phyloP scores from a whole-genome alignment of 2,113 vertebrate genomes.

The Picathartes gymnocephalus region DNA sequence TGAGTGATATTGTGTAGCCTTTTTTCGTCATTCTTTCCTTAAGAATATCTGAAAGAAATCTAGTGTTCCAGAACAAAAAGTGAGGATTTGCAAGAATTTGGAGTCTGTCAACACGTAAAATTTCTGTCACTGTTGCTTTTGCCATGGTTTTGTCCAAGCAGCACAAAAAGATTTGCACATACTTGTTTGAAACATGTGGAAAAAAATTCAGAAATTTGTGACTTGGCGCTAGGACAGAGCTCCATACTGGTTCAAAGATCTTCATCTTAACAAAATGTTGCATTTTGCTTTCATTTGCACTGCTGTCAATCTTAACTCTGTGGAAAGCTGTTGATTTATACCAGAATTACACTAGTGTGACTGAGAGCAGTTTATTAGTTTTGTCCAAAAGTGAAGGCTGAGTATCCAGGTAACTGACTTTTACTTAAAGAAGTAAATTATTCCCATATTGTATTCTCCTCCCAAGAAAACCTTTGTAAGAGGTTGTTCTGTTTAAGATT shows the following conservation, averaged over 20 bases:
- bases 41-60: background rate
- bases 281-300: background rate
- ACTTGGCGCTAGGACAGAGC: background rate
- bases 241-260: background rate
- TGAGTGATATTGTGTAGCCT: background rate
- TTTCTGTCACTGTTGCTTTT: background rate
- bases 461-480: background rate
- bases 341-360: fast-evolving
- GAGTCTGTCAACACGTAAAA: background rate
- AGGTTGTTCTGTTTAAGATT: background rate
- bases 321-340: background rate
- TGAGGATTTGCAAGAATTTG: background rate
- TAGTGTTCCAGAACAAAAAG: background rate
- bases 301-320: background rate
- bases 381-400: background rate
- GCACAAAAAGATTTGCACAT: background rate
- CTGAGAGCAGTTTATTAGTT: background rate
- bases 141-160: background rate
- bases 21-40: background rate
- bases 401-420: background rate
- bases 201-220: background rate
- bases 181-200: background rate
- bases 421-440: background rate
- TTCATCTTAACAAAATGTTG: background rate
- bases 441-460: background rate